These are phyloP conservation scores for Didymodactylos carnosus DNA, from an alignment of 2,888 invertebrate species.

Conservation along the genomic window DNA sequence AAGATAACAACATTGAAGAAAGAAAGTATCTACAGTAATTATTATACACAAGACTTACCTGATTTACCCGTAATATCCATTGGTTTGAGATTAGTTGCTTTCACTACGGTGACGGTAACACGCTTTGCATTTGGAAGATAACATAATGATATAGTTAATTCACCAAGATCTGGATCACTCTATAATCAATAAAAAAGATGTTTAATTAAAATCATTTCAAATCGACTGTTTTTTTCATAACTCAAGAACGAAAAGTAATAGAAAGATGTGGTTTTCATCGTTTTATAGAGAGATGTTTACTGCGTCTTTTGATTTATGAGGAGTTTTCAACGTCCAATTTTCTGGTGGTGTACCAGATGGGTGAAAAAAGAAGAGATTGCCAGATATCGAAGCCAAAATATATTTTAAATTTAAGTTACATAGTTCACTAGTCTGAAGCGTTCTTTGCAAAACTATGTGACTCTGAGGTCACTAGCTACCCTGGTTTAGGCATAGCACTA, in stretches of 20 bases:
- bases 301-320: no score
- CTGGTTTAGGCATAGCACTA: no score
- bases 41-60: slow-evolving; percentile 40
- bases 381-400: no score
- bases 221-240: slow-evolving; percentile 27
- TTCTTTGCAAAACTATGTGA: no score
- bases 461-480: no score
- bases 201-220: background rate
- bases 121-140: slow-evolving; percentile 75
- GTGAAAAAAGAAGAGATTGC: no score
- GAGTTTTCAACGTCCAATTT: no score
- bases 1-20: slow-evolving; percentile 22
- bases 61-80: slow-evolving; percentile 84
- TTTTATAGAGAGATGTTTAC: no score
- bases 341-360: no score
- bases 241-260: slow-evolving; percentile 20
- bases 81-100: slow-evolving; percentile 68
- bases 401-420: no score
- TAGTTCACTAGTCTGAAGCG: no score
- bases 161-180: slow-evolving; percentile 69
- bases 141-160: slow-evolving; percentile 70
- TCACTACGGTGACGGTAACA: slow-evolving; percentile 68
- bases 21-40: background rate
- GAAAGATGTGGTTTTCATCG: slow-evolving; percentile 21
- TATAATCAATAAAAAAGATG: slow-evolving; percentile 28